Evolutionary conservation across 2,797 vertebrate species (phyloP), one percentile per base, ranked within the genome.

Genomic region (Acipenser transmontanus): DNA sequence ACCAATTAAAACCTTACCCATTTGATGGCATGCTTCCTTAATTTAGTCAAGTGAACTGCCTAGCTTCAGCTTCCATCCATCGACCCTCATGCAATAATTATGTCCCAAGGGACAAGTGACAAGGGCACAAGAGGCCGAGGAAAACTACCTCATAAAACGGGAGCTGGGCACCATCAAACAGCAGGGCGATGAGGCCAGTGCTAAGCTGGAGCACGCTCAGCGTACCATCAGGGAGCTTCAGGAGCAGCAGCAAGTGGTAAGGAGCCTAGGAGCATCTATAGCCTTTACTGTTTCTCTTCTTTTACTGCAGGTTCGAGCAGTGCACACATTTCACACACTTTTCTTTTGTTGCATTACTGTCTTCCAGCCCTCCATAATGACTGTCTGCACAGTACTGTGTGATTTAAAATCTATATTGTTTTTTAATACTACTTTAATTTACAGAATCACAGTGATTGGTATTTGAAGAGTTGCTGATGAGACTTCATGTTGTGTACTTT

Each of bases 91-190:
- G 79, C 81, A 80, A 66, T 83, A 86, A 88, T 91, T 91, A 88
- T 90, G 90, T 92, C 88, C 88, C 80, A 96, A 99, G 97, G 97
- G 97, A 92, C 97, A 99, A 94, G 97, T 99, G 91, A 99, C 96
- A 78, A 93, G 97, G 84, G 97, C 97, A 83, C 97, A 98, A 90
- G 97, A 99, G 89, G 96, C 96, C 71, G 97, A 99, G 92, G 97
- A 99, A 91, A 98, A 95, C 95, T 98, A 98, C 92, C 93, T 98
- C 85, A 92, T 98, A 88, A 98, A 97, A 89, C 94, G 96, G 93
- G 97, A 99, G 89, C 88, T 99, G 91, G 93, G 93, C 89, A 97
- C 94, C 66, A 91, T 98, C 89, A 97, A 90, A 93, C 95, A 96
- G 87, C 96, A 98, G 89, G 92, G 89, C 83, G 94, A 97, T 89